Base-by-base conservation (phyloP, 2,797 vertebrate genomes). In the Tamandua tetradactyla region DNA sequence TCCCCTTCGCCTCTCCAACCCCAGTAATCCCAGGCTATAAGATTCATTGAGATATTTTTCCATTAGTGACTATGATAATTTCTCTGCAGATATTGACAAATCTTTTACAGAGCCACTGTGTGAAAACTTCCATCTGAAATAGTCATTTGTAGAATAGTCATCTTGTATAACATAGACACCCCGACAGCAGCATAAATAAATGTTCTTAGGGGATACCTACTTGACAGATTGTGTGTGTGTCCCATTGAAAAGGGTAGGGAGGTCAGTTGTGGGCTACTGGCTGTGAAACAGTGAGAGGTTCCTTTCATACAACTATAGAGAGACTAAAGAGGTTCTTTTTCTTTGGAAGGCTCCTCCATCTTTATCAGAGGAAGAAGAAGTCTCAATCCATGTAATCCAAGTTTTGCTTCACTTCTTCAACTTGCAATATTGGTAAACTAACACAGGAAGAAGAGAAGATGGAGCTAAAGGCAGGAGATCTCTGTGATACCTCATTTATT, bases 401-500 rank as follows among this genome's bases (percentile, higher is more conserved):
- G 20, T 61, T 95, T 89, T 71, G 81, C 69, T 94, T 78, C n/a
- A 17, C 89, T 90, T 68, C 49, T 20, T 72, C 7, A 44, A 47
- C 8, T 74, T 69, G 49, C 72, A 2, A 78, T 44, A 61, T 17
- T 59, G 30, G 18, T 55, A 35, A 92, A 49, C 11, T 27, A 89
- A 72, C 2, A 72, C 8, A 7, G 55, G 55, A 22, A 71, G 20
- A 94, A 87, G 47, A 87, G 10, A 57, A 22, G 11, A 37, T 32
- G 7, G 27, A 79, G 11, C 27, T 61, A 30, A 69, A 68, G 4
- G 4, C 11, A 81, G n/a, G 14, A 55, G 11, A n/a, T 35, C 5
- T 1, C 52, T 95, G 61, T 75, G 61, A 40, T 42, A 80, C 27
- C 8, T 4, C n/a, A 57, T 83, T 79, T 8, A 68, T 68, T 71